Evolutionary conservation across 2,888 invertebrate species (phyloP), one percentile per base, ranked within the genome.

Genomic region (Oligia latruncula): DNA sequence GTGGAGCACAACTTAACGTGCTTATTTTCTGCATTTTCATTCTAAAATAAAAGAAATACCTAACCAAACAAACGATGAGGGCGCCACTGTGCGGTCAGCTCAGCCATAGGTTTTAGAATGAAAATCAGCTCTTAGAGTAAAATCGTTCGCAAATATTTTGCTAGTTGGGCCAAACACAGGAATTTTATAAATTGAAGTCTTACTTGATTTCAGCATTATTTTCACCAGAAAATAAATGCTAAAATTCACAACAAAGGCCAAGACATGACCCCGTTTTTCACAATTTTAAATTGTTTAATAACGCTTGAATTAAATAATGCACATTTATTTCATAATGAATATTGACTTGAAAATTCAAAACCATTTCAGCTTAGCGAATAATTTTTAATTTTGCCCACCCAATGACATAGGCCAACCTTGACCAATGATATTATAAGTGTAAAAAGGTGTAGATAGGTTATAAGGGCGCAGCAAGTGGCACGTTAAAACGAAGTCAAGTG

Each of bases 191-290:
- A 6, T 64, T 55, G 9, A 62, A 35, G 5, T 23, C 2, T 35
- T 17, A 67, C 1, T 52, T 40, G 58, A 67, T 66, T 78, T 60
- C 13, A 70, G 23, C 9, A 40, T 46, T 46, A n/a, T 40, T 20
- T n/a, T 40, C 60, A 73, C 15, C 40, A 46, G 52, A 82, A 40
- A 68, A 81, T 78, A 35, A 77, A 58, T 46, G 35, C 15, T 20
- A 5, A 17, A 29, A 23, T 29, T 15, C 13, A 29, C 4, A 62
- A 29, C 60, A 60, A 60, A 60, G 60, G 15, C 5, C 55, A 55
- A 23, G 23, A 58, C 6, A 13, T 2, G 60, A 29, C 29, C 29
- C 60, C 5, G 29, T 62, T 62, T 62, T 62, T 15, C 60, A 62
- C 60, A 62, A 29, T 15, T 29, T 20, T 35, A 17, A 64, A 46